Evolutionary conservation across 37 sponge, comb jelly and placozoan genomes (phyloP), one percentile per base, ranked within the genome.

Genomic region (Halisarca cf. caerulea): DNA sequence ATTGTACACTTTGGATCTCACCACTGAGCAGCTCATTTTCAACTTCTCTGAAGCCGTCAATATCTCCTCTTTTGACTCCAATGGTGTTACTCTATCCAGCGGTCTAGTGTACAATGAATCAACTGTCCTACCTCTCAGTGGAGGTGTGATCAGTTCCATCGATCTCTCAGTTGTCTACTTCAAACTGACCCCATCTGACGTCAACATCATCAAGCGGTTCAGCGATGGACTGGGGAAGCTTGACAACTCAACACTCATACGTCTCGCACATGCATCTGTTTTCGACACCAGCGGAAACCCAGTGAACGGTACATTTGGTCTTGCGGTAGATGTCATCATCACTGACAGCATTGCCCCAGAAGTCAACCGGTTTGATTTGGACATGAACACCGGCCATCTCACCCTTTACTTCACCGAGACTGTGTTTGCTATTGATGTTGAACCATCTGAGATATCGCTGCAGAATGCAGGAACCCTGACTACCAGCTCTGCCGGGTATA

Each of bases 341-440:
- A 41, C 62, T 24, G 94, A 94, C 39, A 61, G 70, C 25, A 91
- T 92, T 41, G 87, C 82, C 62, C 97, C 97, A 24, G 28, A 75
- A 34, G 71, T 96, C 23, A 21, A 82, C 11, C 51, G 84, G 11
- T 96, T 89, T 74, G 83, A 85, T 28, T 35, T 96, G 20, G 88
- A 91, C 61, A 43, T 94, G 70, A 85, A 96, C 55, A 84, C 53
- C 34, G 94, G 94, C 0, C 64, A 82, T 28, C 84, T 96, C 33
- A 74, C 39, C 20, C 80, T 96, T 8, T 53, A 84, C 32, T 94
- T 96, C 84, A 91, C 87, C 71, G 97, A 96, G 88, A 94, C 94
- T 17, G 90, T 96, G 23, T 91, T 87, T 80, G 39, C 71, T 9
- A 54, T 86, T 11, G 79, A 90, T 17, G 66, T 95, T 28, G 9